These are phyloP conservation scores for Drosophila conformis DNA, from an alignment of 2,888 invertebrate genomes.

Conservation along the genomic window DNA sequence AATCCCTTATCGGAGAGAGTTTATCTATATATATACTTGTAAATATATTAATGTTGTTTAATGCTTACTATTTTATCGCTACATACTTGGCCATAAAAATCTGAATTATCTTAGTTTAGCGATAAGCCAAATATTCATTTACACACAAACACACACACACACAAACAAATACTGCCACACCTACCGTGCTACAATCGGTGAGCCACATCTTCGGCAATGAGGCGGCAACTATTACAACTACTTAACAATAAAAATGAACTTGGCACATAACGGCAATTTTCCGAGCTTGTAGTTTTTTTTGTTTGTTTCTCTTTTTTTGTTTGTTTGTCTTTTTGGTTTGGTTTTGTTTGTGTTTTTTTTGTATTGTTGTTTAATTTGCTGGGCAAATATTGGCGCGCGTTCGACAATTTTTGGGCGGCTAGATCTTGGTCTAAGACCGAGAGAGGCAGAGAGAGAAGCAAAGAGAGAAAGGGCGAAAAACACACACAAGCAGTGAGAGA, in stretches of 20 bases:
- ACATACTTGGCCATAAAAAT: slow-evolving; percentile 8
- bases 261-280: slow-evolving; percentile 5
- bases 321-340: slow-evolving; percentile 1
- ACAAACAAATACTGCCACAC: slow-evolving; percentile 27
- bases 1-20: background rate
- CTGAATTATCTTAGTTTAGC: slow-evolving; percentile 5
- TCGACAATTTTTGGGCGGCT: slow-evolving; percentile 5
- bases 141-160: slow-evolving; percentile 1
- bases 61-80: slow-evolving; percentile 31
- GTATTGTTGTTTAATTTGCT: slow-evolving; percentile 1
- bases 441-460: background rate
- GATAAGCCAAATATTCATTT: slow-evolving; percentile 37
- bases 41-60: background rate
- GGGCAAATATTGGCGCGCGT: slow-evolving; percentile 31
- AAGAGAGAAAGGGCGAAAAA: background rate
- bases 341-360: slow-evolving; percentile 4
- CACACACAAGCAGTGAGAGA: background rate
- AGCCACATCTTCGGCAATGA: slow-evolving; percentile 64
- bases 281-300: background rate
- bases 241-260: slow-evolving; percentile 21
- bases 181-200: slow-evolving; percentile 68
- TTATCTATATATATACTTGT: background rate
- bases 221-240: slow-evolving; percentile 19
- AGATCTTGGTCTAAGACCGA: slow-evolving; percentile 10
- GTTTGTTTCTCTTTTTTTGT: background rate